These are phyloP conservation scores for Electrona antarctica DNA, from an alignment of 2,113 vertebrate genomes.

Conservation along the genomic window DNA sequence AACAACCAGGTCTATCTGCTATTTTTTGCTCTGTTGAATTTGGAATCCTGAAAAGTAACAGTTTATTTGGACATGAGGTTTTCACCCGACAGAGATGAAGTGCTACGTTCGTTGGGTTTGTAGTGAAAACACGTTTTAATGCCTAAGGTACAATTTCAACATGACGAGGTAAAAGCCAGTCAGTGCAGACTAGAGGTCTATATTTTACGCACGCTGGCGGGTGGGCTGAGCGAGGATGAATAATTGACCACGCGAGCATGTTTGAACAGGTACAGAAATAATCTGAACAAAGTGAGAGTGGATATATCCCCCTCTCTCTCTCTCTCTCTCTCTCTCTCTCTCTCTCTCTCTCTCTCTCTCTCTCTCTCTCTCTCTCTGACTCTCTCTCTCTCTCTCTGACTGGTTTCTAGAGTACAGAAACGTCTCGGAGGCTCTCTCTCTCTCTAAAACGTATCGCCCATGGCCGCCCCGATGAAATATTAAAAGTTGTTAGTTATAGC, in stretches of 20 bases:
- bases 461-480: slow-evolving; percentile 80
- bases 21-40: no score
- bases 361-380: no score
- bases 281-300: slow-evolving; percentile 75
- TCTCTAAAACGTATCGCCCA: slow-evolving; percentile 73
- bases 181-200: slow-evolving; percentile 34
- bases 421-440: slow-evolving; percentile 67
- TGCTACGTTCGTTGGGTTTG: not conserved
- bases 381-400: no score
- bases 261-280: slow-evolving; percentile 95
- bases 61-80: not conserved
- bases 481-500: slow-evolving; percentile 77
- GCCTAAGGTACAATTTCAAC: slow-evolving; percentile 82
- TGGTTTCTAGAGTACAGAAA: slow-evolving; percentile 60
- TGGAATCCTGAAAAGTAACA: no score
- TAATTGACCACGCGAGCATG: slow-evolving; percentile 86
- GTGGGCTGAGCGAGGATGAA: slow-evolving; percentile 82
- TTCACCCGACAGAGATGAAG: not conserved
- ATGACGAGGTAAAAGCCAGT: slow-evolving; percentile 80
- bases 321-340: no score
- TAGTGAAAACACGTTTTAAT: no score
- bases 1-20: no score
- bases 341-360: no score
- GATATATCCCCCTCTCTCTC: no score
- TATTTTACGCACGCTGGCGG: slow-evolving; percentile 66